Base-by-base conservation (phyloP, 2,888 invertebrate species). In the Melinaea menophilus region DNA sequence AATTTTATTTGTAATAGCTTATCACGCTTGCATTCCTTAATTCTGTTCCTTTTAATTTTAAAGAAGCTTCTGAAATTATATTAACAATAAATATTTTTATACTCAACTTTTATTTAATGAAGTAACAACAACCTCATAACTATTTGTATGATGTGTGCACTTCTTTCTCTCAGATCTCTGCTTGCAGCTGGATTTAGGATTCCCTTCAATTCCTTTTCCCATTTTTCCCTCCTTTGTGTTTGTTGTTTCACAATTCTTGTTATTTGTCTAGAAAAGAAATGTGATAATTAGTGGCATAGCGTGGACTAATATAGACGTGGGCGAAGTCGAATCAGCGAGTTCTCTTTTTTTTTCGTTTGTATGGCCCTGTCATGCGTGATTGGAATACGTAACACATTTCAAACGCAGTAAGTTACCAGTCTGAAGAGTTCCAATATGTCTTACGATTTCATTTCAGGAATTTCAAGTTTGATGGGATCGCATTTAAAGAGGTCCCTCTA, bases 161-260 rank as follows among this genome's bases (percentile, higher is more conserved):
- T 75, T 65, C 75, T 77, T 61, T 76, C 75, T 70, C 77, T 80
- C 0, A 84, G 48, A 67, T 79, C 78, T 3, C 68, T 61, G 45
- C 71, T 72, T 3, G 83, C 80, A 61, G 71, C 71, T 4, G 85
- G 80, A 4, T 69, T 68, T 22, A 79, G 61, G 0, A 67, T 73
- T 0, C 84, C 86, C 13, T 65, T 61, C 55, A 88, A 68, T 67
- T 84, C 79, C 64, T 81, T 86, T 41, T 70, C 69, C 88, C 88
- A 88, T 5, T 62, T 70, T 46, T 75, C 71, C 68, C 82, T 75
- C 71, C 71, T 81, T 47, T 73, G 73, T 41, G 66, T 75, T 35
- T 64, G 65, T 2, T 72, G 68, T 51, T 55, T 75, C 0, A 71
- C 37, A 4, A 56, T n/a, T 55, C 61, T 64, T 31, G 70, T 75